Conservation (phyloP, 2,888 invertebrate species). For the Ectemnius continuus region DNA sequence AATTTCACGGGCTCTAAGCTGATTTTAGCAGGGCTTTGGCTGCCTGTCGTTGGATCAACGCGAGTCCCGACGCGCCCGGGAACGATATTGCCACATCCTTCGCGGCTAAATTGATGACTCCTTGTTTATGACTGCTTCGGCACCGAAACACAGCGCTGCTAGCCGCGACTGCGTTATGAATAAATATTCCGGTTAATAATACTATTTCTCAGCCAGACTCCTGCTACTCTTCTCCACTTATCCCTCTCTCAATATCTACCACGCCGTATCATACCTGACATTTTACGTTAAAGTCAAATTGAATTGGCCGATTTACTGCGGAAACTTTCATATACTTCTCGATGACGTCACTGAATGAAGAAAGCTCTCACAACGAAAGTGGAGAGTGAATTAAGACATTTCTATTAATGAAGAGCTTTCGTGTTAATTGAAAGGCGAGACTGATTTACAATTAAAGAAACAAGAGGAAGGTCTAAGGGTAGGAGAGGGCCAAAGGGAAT, state of each 20-base stretch:
- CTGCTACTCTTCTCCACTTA: background rate
- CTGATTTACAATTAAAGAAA: too few relatives aligned
- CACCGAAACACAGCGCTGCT: conserved; percentile 65
- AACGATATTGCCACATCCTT: conserved; percentile 75
- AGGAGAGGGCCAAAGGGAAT: too few relatives aligned
- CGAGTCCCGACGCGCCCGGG: conserved; percentile 54
- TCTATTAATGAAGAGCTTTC: too few relatives aligned
- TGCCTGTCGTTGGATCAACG: conserved; percentile 67
- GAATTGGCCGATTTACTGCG: too few relatives aligned
- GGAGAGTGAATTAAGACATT: too few relatives aligned
- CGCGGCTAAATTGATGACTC: conserved; percentile 75
- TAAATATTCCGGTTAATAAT: conserved; percentile 65
- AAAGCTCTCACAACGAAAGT: too few relatives aligned
- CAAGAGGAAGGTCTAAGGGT: too few relatives aligned
- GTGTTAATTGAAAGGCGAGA: too few relatives aligned
- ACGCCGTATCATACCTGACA: too few relatives aligned
- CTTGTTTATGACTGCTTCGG: conserved; percentile 75
- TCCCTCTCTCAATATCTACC: conserved; percentile 1
- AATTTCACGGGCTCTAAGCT: conserved; percentile 77
- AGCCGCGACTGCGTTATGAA: conserved; percentile 72
- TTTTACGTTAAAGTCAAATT: too few relatives aligned
- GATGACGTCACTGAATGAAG: too few relatives aligned
- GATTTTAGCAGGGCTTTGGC: conserved; percentile 73
- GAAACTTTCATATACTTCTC: too few relatives aligned
- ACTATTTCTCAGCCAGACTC: conserved; percentile 40